A percentile compares a stretch with the other conserved stretches of the same genome.
Conservation (phyloP, 2,888 invertebrate species). For the Archaeoteleia sp. region DNA sequence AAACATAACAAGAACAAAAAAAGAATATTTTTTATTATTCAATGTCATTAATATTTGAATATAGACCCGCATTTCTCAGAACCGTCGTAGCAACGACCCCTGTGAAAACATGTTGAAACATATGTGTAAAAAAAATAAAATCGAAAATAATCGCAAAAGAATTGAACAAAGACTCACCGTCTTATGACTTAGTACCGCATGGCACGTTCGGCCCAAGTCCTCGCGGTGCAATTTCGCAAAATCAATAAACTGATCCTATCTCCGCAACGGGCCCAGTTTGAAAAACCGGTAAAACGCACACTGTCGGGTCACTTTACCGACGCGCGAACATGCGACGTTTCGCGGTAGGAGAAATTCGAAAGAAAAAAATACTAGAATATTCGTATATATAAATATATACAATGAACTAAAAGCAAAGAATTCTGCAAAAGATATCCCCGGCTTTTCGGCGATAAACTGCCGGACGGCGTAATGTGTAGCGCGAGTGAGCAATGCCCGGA, state of each 20-base stretch:
- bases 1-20: too few species aligned
- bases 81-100: too few species aligned
- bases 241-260: too few species aligned
- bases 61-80: too few species aligned
- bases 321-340: not conserved
- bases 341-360: too few species aligned
- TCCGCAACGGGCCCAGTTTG: not conserved
- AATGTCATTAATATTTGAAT: too few species aligned
- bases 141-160: too few species aligned
- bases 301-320: not conserved
- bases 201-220: constrained; percentile 35
- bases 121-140: not conserved
- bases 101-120: too few species aligned
- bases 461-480: constrained; percentile 36
- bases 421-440: constrained; percentile 23
- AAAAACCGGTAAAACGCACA: constrained; percentile 20
- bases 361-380: too few species aligned
- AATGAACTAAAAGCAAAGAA: not conserved
- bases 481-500: constrained; percentile 57
- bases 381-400: not conserved
- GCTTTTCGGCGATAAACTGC: constrained; percentile 33
- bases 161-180: constrained; percentile 32
- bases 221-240: constrained; percentile 14
- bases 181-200: constrained; percentile 36
- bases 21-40: too few species aligned